phyloP scores from a whole-genome alignment of 1,140 invertebrate genomes.

The Drosophila yakuba region DNA sequence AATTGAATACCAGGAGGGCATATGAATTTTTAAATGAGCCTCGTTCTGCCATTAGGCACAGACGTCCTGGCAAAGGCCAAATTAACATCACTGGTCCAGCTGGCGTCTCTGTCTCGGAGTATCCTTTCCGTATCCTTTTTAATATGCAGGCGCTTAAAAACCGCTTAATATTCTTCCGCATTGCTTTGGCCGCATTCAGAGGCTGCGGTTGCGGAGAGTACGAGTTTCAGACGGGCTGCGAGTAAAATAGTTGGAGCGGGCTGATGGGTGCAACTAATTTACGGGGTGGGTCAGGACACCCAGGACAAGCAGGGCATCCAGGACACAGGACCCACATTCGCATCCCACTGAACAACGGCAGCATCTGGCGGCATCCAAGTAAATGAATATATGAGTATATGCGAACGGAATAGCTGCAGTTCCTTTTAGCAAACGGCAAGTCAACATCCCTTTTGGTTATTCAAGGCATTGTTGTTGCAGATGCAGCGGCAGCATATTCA shows the following conservation, averaged over 20 bases:
- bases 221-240: conserved; percentile 41
- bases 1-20: not conserved
- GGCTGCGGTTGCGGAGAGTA: conserved; percentile 53
- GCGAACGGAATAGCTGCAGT: conserved; percentile 76
- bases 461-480: conserved; percentile 51
- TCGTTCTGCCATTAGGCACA: conserved; percentile 3
- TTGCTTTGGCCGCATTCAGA: conserved; percentile 80
- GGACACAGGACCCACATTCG: conserved; percentile 23
- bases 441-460: conserved; percentile 81
- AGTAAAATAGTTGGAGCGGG: conserved; percentile 3
- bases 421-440: conserved; percentile 76
- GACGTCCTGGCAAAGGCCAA: not conserved
- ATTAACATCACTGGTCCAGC: conserved; percentile 17
- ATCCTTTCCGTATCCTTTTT: conserved; percentile 56
- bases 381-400: conserved; percentile 82
- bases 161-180: conserved; percentile 82
- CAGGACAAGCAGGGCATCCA: conserved; percentile 48
- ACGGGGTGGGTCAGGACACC: conserved; percentile 39
- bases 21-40: not conserved
- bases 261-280: conserved; percentile 68
- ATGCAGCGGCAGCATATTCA: conserved; percentile 14
- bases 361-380: conserved; percentile 67
- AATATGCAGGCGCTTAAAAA: conserved; percentile 80
- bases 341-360: conserved; percentile 31
- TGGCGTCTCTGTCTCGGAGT: conserved; percentile 5